Evolutionary conservation across 1,140 invertebrate genomes (phyloP).

Genomic region (Bombus confusus): DNA sequence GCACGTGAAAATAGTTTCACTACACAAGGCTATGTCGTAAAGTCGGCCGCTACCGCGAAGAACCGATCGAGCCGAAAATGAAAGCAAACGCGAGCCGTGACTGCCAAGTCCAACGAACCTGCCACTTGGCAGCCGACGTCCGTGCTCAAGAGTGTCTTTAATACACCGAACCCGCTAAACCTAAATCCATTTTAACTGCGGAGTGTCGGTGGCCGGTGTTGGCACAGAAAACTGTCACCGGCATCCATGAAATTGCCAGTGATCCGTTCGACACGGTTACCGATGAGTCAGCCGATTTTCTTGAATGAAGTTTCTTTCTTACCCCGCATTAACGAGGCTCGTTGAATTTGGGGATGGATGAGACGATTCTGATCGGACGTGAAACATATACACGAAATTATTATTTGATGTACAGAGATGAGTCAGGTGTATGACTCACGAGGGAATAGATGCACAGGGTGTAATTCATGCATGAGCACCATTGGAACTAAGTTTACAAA

Average conservation of each 20-base stretch:
- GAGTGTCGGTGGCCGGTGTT: neutral
- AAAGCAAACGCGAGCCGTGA: conserved; percentile 35
- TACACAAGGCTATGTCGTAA: conserved; percentile 41
- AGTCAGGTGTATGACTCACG: conserved; percentile 34
- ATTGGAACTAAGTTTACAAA: neutral
- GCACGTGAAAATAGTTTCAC: conserved; percentile 45
- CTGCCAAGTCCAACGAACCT: conserved; percentile 52
- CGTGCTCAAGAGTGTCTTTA: neutral
- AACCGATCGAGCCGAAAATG: conserved; percentile 45
- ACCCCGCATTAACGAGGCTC: too few species aligned
- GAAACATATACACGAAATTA: neutral
- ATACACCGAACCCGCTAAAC: neutral
- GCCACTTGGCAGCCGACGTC: conserved; percentile 3
- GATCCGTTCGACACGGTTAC: neutral
- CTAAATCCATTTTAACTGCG: neutral
- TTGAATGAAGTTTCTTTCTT: conserved; percentile 13
- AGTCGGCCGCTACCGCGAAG: conserved; percentile 13
- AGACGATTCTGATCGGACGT: conserved; percentile 3
- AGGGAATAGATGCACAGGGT: neutral
- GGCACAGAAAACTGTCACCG: neutral
- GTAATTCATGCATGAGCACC: neutral
- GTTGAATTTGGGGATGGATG: neutral
- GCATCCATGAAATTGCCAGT: neutral
- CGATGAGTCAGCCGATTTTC: neutral
- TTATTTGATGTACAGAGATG: conserved; percentile 21